These are phyloP conservation scores for Bovichtus variegatus DNA, from an alignment of 2,797 vertebrate genomes.

Conservation along the genomic window DNA sequence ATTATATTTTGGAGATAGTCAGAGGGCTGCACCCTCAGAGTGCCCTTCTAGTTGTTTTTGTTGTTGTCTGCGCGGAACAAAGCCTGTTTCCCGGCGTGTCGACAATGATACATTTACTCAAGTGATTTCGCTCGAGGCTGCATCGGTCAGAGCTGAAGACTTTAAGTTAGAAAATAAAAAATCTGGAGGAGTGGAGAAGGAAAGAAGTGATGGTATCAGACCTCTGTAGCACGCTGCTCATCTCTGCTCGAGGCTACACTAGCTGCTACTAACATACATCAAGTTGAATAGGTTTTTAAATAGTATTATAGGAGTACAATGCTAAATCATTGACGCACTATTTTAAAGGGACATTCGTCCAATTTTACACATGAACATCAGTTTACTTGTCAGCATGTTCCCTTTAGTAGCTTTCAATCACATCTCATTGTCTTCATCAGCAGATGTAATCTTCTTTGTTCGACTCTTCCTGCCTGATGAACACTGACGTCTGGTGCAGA, in stretches of 20 bases:
- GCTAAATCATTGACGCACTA: not conserved
- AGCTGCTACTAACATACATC: no score
- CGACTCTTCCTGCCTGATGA: not conserved
- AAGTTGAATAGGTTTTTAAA: no score
- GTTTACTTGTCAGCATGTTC: not conserved
- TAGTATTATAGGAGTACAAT: not conserved
- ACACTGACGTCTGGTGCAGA: not conserved
- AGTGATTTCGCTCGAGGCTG: constrained; percentile 1
- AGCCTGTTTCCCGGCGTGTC: no score
- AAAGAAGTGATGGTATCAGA: no score
- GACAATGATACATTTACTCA: no score
- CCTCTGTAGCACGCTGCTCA: no score
- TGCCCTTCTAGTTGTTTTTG: no score
- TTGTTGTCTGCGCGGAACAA: constrained; percentile 18
- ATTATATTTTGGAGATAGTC: no score
- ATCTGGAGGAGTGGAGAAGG: rapidly evolving
- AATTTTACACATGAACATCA: not conserved
- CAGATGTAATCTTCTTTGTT: not conserved
- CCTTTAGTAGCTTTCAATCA: not conserved
- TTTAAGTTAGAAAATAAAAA: not conserved
- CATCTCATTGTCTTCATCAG: not conserved
- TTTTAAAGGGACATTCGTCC: not conserved
- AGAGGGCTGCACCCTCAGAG: no score
- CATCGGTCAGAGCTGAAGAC: not conserved
- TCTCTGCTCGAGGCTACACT: no score